Conservation (phyloP, 2,113 vertebrate species). For the Sylvilagus bachmani region DNA sequence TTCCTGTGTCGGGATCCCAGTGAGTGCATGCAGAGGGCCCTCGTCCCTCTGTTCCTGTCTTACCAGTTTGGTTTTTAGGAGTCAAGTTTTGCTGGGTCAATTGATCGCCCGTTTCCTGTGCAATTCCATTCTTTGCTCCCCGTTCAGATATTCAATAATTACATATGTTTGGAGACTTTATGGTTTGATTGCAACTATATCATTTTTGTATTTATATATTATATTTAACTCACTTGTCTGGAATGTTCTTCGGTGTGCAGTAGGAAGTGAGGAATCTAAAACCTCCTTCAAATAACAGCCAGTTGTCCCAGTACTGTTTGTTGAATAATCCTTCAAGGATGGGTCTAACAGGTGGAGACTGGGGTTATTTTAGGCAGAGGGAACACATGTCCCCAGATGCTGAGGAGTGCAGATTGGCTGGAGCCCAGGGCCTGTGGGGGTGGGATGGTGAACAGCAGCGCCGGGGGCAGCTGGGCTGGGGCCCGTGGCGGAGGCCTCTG, state of each 20-base stretch:
- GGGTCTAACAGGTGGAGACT: constrained; percentile 75
- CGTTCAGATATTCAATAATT: background rate
- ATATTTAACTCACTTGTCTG: constrained; percentile 14
- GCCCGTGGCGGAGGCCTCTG: background rate
- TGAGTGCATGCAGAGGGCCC: background rate
- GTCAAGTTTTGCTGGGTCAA: background rate
- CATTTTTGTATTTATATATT: background rate
- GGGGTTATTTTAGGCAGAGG: constrained; percentile 69
- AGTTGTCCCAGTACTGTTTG: constrained; percentile 65
- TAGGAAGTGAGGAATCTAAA: constrained; percentile 66
- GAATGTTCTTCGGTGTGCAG: background rate
- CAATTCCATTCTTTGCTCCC: constrained; percentile 9
- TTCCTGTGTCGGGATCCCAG: background rate
- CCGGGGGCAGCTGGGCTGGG: background rate
- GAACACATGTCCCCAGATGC: constrained; percentile 75
- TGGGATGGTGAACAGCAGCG: background rate
- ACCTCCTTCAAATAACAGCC: constrained; percentile 62
- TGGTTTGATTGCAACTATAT: background rate
- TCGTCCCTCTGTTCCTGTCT: background rate
- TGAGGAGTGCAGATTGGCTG: constrained; percentile 3
- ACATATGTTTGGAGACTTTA: background rate
- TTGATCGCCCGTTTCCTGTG: background rate
- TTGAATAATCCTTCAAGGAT: constrained; percentile 60
- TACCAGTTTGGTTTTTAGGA: background rate
- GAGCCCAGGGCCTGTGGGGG: constrained; percentile 8